Evolutionary conservation across 2,797 vertebrate genomes (phyloP).

Genomic region (Pyrocephalus nanus): DNA sequence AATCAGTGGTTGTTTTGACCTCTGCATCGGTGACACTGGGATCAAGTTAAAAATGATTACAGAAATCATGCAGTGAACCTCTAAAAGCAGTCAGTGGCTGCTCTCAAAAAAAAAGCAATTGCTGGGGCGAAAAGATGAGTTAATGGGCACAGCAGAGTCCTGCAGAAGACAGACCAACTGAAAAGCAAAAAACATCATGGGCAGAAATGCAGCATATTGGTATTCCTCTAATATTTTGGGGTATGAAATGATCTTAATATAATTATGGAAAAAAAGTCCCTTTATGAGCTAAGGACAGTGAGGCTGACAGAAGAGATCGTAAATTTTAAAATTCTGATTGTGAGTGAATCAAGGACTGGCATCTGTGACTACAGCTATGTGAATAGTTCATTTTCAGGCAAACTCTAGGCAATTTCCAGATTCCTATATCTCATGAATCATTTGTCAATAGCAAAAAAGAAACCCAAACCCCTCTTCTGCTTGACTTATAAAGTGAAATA

Average conservation of each 20-base stretch:
- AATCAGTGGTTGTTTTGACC: not conserved
- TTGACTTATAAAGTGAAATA: not conserved
- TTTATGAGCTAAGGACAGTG: not conserved
- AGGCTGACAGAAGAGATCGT: not conserved
- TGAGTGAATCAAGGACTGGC: not conserved
- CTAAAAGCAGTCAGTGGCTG: not conserved
- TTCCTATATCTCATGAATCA: not conserved
- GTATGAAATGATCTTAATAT: not conserved
- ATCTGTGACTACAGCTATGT: not conserved
- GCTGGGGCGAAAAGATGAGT: not conserved
- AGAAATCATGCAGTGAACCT: not conserved
- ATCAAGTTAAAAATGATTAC: not conserved
- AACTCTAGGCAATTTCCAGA: not conserved
- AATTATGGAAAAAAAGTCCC: not conserved
- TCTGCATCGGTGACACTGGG: not conserved
- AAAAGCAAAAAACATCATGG: not conserved
- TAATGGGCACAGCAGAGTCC: not conserved
- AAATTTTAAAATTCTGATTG: not conserved
- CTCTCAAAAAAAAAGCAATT: not conserved
- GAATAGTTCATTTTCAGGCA: not conserved
- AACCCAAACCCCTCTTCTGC: rapidly evolving
- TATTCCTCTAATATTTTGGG: not conserved
- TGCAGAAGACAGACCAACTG: not conserved
- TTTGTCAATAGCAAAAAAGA: not conserved
- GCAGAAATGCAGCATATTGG: not conserved